phyloP scores from a whole-genome alignment of 2,797 vertebrate species.

The Bucorvus abyssinicus region DNA sequence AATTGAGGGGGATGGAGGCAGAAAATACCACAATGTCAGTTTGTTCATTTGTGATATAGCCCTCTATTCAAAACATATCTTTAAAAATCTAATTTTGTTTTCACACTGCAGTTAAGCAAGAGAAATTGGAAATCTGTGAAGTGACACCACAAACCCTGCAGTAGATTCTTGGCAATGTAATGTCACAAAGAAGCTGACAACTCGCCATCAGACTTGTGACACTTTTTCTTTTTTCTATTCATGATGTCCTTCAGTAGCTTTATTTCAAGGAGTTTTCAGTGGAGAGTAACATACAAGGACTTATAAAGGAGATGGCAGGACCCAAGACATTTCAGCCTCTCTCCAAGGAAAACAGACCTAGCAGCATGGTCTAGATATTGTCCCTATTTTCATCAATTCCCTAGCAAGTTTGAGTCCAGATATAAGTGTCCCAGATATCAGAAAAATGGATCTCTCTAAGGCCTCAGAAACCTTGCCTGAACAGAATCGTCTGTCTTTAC shows the following conservation, averaged over 20 bases:
- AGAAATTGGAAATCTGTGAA: background rate
- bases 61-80: background rate
- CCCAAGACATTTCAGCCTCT: constrained; percentile 32
- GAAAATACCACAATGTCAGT: background rate
- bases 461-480: constrained; percentile 33
- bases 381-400: constrained; percentile 66
- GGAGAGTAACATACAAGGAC: constrained; percentile 27
- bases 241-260: constrained; percentile 23
- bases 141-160: background rate
- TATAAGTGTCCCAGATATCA: constrained; percentile 56
- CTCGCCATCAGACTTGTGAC: background rate
- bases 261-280: constrained; percentile 45
- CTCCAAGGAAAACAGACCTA: constrained; percentile 56
- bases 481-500: background rate
- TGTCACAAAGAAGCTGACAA: background rate
- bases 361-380: constrained; percentile 46
- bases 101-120: background rate
- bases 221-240: background rate
- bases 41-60: background rate
- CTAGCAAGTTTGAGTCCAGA: constrained; percentile 39
- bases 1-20: background rate
- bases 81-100: background rate
- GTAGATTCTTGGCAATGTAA: background rate
- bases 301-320: constrained; percentile 17
- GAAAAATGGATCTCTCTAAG: constrained; percentile 35